phyloP scores from a whole-genome alignment of 92 coral and sea anemone genomes.

The Phenganax stokvisi region DNA sequence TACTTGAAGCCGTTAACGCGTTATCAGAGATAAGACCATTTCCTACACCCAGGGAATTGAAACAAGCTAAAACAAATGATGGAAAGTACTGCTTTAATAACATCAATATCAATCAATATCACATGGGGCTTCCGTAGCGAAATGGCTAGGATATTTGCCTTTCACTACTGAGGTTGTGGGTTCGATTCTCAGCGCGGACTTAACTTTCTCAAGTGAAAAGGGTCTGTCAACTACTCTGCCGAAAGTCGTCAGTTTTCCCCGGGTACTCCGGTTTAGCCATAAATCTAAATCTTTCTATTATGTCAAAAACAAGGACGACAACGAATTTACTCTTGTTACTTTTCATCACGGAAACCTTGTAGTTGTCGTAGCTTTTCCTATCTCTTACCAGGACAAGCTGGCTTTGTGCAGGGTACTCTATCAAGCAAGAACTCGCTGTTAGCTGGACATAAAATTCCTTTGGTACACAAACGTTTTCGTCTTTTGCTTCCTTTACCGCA shows the following conservation, averaged over 20 bases:
- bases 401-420: constrained; percentile 71
- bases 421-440: constrained; percentile 64
- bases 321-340: neutral
- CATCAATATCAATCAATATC: neutral
- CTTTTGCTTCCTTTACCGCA: constrained; percentile 81
- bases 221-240: too few relatives aligned
- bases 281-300: neutral
- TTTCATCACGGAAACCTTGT: too few relatives aligned
- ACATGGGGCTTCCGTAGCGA: too few relatives aligned
- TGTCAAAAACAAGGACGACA: neutral
- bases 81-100: neutral
- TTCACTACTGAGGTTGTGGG: too few relatives aligned
- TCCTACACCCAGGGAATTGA: constrained; percentile 78
- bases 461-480: constrained; percentile 58
- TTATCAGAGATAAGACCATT: constrained; percentile 59
- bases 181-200: too few relatives aligned
- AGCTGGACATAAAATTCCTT: constrained; percentile 56
- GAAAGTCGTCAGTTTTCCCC: too few relatives aligned
- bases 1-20: constrained; percentile 66
- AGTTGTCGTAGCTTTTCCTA: too few relatives aligned
- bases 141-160: too few relatives aligned
- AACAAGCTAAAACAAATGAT: constrained; percentile 57
- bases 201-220: too few relatives aligned
- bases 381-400: constrained; percentile 83
- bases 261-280: too few relatives aligned